Base-by-base conservation (phyloP, 2,113 vertebrate genomes). In the Callospermophilus lateralis region DNA sequence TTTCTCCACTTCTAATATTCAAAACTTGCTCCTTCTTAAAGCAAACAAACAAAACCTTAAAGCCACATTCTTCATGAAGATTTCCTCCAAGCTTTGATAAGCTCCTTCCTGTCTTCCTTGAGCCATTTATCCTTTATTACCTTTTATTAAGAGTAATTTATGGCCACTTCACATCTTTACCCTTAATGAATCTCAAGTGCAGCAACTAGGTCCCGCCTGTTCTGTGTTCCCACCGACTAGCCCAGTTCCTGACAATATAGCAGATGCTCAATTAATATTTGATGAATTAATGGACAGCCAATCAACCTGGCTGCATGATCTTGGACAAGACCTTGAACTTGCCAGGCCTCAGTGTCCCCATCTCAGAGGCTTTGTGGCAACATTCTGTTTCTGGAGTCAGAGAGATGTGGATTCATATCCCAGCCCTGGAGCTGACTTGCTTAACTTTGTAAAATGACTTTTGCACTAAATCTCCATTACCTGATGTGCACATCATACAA, bases 221-320 rank as follows among this genome's bases (percentile, higher is more conserved):
- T n/a, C 26, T 89, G 37, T 77, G 42, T 67, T 92, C 26, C 63
- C 26, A 42, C 4, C 22, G 79, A 51, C 77, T 84, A 70, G 32
- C 32, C 22, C 28, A 9, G 20, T 80, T 88, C 67, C 76, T 92
- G 87, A 80, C 84, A 90, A 74, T 45, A 84, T 79, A 95, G 45
- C 95, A 96, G 94, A 84, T 96, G 80, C 67, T 96, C 94, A 92
- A 10, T 85, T 95, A 94, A 95, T 65, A 28, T 61, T 81, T 94
- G 84, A 58, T 74, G 88, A 87, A 65, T 94, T 45, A 95, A 19
- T 65, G 48, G 34, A 28, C 19, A 48, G 42, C 65, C 86, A 51
- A 77, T 61, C 84, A 76, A 65, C 22, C 0, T 26, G 51, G 34
- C 70, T 93, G 0, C 17, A 9, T 77, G 53, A 37, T 80, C 26